Evolutionary conservation across 35 echinoderm and acorn worm genomes (phyloP), one percentile per base, ranked within the genome.

Genomic region (Chiridota heheva): DNA sequence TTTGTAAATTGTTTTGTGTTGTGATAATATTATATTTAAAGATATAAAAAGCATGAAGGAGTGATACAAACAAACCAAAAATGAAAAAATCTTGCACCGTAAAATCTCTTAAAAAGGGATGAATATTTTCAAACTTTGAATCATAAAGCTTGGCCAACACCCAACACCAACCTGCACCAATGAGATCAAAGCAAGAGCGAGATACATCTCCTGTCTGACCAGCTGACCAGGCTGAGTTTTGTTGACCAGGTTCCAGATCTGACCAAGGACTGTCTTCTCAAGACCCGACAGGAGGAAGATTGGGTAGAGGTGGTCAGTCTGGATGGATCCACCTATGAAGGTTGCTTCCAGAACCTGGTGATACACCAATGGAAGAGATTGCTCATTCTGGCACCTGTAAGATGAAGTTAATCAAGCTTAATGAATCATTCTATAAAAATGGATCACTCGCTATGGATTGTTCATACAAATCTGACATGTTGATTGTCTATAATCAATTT

Each of bases 261-360:
- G 84, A 18, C 89, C 84, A 1, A 91, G 77, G 2, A 82, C 36
- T 4, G 43, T 31, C 10, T 66, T 78, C 40, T 92, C 89, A 22
- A 91, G 59, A 2, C 89, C 85, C 3, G 95, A 98, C 53, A 91
- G 63, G 15, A 92, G 71, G 31, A 98, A 67, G 25, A 98, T 91
- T 33, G 89, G 84, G 64, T 92, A 89, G 0, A 98, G 66, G 24
- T 66, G 65, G 32, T 86, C 81, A 13, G 95, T 91, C 61, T 92
- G 78, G 22, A 98, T 85, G n/a, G 60, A 57, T 45, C 68, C 85
- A 13, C 86, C 81, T 13, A 40, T 55, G 39, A 68, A 58, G 22
- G 89, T 92, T 15, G 95, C 95, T 63, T 98, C 88, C 2, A 88
- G 63, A 20, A 98, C 95, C 75, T 98, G 95, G 18, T 70, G 81